Evolutionary conservation across 2,888 invertebrate species (phyloP).

Genomic region (Halocaridina rubra): DNA sequence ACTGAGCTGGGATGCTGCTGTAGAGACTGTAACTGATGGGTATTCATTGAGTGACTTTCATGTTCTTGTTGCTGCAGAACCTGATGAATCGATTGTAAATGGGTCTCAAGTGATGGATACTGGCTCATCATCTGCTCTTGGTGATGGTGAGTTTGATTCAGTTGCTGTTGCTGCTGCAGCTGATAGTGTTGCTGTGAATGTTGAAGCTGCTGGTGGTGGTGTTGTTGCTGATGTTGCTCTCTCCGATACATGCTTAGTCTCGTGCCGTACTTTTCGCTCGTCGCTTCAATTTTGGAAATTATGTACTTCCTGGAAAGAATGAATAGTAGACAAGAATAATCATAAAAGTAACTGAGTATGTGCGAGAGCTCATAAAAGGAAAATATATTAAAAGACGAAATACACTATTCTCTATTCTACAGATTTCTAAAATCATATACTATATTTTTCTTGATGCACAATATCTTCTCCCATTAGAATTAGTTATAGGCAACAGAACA

Average conservation of each 20-base stretch:
- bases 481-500: too few species aligned
- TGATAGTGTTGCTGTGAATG: constrained; percentile 32
- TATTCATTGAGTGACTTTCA: neutral
- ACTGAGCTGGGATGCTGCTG: neutral
- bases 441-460: too few species aligned
- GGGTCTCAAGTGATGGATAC: neutral
- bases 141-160: constrained; percentile 3
- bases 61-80: neutral
- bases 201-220: constrained; percentile 20
- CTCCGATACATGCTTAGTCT: neutral
- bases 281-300: constrained; percentile 34
- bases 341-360: too few species aligned
- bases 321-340: too few species aligned
- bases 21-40: neutral
- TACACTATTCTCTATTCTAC: too few species aligned
- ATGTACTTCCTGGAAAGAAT: constrained; percentile 32
- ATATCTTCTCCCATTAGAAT: too few species aligned
- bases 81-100: neutral
- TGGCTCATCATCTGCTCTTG: constrained; percentile 13
- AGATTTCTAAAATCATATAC: too few species aligned
- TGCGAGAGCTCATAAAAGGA: too few species aligned
- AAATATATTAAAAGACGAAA: too few species aligned
- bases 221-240: constrained; percentile 32
- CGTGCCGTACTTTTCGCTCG: constrained; percentile 40
- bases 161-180: constrained; percentile 13